Conservation (phyloP, 2,888 invertebrate genomes). For the Mactromeris polynyma region DNA sequence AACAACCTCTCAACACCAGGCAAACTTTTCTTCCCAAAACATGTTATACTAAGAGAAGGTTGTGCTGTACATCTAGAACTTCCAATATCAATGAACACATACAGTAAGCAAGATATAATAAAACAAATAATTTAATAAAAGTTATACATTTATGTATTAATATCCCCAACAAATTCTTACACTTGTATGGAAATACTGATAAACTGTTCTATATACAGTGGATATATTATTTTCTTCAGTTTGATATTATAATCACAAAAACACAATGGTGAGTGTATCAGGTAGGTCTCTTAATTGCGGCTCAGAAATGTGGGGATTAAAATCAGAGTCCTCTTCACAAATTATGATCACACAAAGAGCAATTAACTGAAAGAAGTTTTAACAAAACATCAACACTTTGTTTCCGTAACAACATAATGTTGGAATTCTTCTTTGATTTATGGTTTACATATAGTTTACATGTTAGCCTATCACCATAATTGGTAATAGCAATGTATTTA, state of each 20-base stretch:
- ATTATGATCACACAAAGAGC: background rate
- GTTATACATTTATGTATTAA: background rate
- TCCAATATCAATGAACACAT: background rate
- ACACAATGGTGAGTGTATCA: too few species aligned
- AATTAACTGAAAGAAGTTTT: background rate
- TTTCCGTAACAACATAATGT: background rate
- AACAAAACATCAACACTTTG: background rate
- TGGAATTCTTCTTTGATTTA: background rate
- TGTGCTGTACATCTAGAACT: background rate
- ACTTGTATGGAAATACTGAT: background rate
- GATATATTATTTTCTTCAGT: background rate
- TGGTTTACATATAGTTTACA: background rate
- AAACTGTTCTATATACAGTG: background rate
- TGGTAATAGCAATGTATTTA: background rate
- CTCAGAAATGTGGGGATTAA: too few species aligned
- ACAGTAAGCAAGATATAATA: background rate
- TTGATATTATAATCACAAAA: background rate
- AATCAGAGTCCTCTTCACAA: background rate
- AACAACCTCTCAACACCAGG: too few species aligned
- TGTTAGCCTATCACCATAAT: background rate
- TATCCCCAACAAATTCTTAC: background rate
- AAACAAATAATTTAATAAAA: constrained; percentile 11
- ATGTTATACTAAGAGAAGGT: too few species aligned
- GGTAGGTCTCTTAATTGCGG: too few species aligned
- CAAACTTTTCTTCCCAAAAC: too few species aligned